phyloP scores from a whole-genome alignment of 2,113 vertebrate species.

The Jaculus jaculus region DNA sequence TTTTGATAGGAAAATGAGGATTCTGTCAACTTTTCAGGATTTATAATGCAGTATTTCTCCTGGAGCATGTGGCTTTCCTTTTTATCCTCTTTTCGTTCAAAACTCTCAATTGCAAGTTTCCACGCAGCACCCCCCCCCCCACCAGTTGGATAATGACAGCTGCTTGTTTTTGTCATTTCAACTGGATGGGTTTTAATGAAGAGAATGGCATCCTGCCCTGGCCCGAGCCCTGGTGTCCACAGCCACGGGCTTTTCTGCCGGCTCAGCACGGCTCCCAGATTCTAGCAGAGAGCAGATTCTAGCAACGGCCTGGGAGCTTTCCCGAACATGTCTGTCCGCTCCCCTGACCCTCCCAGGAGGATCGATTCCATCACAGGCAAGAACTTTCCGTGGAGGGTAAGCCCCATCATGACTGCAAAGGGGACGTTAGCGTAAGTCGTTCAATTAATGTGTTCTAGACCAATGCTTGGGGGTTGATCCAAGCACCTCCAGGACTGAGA shows the following conservation, averaged over 20 bases:
- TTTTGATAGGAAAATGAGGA: slow-evolving; percentile 53
- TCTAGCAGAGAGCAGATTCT: slow-evolving; percentile 84
- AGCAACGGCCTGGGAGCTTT: slow-evolving; percentile 87
- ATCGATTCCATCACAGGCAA: slow-evolving; percentile 68
- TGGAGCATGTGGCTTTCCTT: slow-evolving; percentile 39
- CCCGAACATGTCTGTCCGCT: slow-evolving; percentile 55
- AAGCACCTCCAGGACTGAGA: slow-evolving; percentile 30
- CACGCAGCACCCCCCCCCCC: slow-evolving; percentile 77
- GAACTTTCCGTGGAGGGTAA: slow-evolving; percentile 62
- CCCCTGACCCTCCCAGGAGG: slow-evolving; percentile 30
- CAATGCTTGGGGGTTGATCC: neutral
- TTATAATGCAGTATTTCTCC: slow-evolving; percentile 60
- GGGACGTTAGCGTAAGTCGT: slow-evolving; percentile 30
- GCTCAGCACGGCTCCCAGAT: slow-evolving; percentile 90
- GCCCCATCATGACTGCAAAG: slow-evolving; percentile 24
- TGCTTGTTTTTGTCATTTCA: slow-evolving; percentile 83
- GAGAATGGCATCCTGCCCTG: slow-evolving; percentile 86
- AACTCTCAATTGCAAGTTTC: slow-evolving; percentile 80
- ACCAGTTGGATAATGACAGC: slow-evolving; percentile 82
- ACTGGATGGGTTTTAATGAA: slow-evolving; percentile 87
- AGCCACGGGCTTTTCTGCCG: slow-evolving; percentile 90
- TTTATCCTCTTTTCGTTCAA: slow-evolving; percentile 46
- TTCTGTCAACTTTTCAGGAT: slow-evolving; percentile 71
- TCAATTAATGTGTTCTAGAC: slow-evolving; percentile 27
- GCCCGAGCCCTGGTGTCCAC: slow-evolving; percentile 86